Percentiles rank a stretch among this genome's conserved stretches.
Conservation (phyloP, 53 echinoderm and acorn worm species). For the Apostichopus leukothele region DNA sequence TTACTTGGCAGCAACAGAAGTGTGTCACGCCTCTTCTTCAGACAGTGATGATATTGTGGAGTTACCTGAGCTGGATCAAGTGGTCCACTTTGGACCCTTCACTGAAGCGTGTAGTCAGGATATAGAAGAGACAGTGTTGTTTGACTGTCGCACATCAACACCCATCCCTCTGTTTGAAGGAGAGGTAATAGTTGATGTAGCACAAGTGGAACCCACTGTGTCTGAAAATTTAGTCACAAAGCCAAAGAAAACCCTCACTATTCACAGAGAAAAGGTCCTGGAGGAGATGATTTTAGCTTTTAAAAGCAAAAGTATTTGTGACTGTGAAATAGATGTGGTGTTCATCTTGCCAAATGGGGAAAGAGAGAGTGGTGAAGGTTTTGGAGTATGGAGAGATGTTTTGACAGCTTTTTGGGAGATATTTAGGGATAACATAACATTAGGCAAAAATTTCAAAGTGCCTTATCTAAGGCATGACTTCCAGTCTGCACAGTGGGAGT, state of each 20-base stretch:
- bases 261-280: not conserved
- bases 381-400: constrained; percentile 13
- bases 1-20: not conserved
- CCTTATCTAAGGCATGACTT: not conserved
- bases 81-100: not conserved
- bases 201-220: not conserved
- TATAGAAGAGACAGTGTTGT: not conserved
- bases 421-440: not conserved
- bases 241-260: not conserved
- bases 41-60: not conserved
- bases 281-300: not conserved
- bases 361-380: not conserved
- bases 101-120: not conserved
- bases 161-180: not conserved
- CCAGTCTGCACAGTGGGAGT: constrained; percentile 4
- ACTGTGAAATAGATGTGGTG: not conserved
- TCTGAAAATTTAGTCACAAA: not conserved
- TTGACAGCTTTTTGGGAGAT: not conserved
- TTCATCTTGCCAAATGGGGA: not conserved
- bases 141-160: not conserved
- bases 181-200: not conserved
- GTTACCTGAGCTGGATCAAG: not conserved
- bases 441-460: not conserved
- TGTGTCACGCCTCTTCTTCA: not conserved
- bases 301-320: not conserved